Evolutionary conservation across 2,888 invertebrate species (phyloP), one percentile per base, ranked within the genome.

Genomic region (Lathronympha strigana): DNA sequence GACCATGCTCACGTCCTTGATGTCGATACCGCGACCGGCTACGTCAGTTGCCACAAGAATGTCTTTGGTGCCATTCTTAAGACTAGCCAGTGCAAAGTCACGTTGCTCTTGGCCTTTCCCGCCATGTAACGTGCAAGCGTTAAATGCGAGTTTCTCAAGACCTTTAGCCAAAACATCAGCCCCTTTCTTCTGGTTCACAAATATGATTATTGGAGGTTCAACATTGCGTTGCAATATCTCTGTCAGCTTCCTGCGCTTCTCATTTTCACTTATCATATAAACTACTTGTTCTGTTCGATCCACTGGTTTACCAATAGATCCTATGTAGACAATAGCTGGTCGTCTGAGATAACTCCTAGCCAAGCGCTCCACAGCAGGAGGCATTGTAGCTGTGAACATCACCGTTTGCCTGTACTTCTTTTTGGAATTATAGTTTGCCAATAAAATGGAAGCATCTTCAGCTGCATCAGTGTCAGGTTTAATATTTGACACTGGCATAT

Each of bases 341-440:
- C 99, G 93, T 63, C 99, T 93, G 21, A 99, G 92, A 88, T 99
- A 99, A 31, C 95, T 97, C 69, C 98, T 94, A 0, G 99, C 99
- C 69, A 99, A 90, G 68, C 99, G 94, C 90, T 99, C 99, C 1
- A 99, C 98, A 2, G 99, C 97, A 0, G 99, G 96, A 8, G 99
- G 99, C 99, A 99, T 99, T 71, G 99, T 99, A 2, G 99, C 99
- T 54, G 99, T 99, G 88, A 99, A 99, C 99, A 99, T 99, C 83
- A 99, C 99, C 77, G 99, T 99, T 95, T 99, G 99, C 83, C 99
- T 93, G 86, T 97, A 99, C 86, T 99, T 99, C 84, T 99, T 97
- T 86, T 98, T 99, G 0, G 98, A 95, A 80, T 96, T 95, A 81
- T 99, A 99, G 87, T 99, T 99, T 33, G 96, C 97, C 87, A 99